Evolutionary conservation across 1,140 invertebrate genomes (phyloP).

Genomic region (Trypoxylus dichotomus): DNA sequence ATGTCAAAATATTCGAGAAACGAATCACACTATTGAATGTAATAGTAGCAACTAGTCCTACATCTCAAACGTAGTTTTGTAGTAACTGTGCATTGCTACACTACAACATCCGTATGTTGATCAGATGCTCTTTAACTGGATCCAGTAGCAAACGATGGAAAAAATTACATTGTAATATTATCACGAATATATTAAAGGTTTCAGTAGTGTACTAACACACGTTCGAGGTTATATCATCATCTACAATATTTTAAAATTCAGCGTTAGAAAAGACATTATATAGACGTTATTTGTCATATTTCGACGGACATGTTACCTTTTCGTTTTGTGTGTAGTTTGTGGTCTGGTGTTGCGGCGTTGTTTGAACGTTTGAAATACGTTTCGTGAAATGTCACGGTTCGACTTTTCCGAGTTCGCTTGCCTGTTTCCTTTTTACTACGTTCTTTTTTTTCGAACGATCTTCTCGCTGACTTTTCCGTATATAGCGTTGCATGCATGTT

Average conservation of each 20-base stretch:
- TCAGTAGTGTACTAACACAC: neutral
- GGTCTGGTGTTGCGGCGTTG: neutral
- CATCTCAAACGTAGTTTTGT: no score
- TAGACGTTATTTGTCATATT: neutral
- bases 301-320: neutral
- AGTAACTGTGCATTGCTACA: no score
- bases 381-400: constrained; percentile 24
- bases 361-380: neutral
- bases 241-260: neutral
- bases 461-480: neutral
- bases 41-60: no score
- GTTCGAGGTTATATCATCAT: neutral
- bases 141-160: no score
- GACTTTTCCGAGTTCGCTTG: constrained; percentile 6
- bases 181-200: no score
- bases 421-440: neutral
- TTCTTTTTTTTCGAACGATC: neutral
- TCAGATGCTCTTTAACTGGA: no score
- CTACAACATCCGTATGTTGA: no score
- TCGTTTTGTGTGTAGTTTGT: neutral
- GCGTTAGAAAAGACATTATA: neutral
- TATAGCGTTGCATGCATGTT: neutral
- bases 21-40: no score
- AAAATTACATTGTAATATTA: no score
- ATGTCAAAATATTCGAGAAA: no score